Percentiles rank a stretch among this genome's conserved stretches.
phyloP scores from a whole-genome alignment of 2,888 invertebrate genomes.

The Diarsia mendica region DNA sequence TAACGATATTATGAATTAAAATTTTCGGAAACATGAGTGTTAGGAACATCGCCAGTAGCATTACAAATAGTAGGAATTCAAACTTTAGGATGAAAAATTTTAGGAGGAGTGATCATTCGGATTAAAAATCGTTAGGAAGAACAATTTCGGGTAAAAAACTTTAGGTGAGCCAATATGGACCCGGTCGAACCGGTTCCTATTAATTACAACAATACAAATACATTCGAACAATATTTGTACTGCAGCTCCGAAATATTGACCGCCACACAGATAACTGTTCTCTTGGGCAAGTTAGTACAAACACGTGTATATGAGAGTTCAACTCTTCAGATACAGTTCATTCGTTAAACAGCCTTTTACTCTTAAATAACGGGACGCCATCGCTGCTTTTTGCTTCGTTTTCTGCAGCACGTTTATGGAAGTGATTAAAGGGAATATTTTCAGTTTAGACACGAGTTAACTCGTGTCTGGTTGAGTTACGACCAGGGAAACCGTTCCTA shows the following conservation, averaged over 20 bases:
- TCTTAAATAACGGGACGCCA: slow-evolving; percentile 60
- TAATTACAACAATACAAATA: slow-evolving; percentile 52
- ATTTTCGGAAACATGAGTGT: too few species aligned
- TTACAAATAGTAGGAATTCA: too few species aligned
- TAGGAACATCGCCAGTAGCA: too few species aligned
- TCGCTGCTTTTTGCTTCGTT: slow-evolving; percentile 49
- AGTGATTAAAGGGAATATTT: slow-evolving; percentile 49
- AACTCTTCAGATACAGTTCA: slow-evolving; percentile 46
- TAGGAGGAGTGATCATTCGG: too few species aligned
- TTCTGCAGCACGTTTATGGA: slow-evolving; percentile 41
- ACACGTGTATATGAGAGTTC: slow-evolving; percentile 43
- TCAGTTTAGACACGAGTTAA: slow-evolving; percentile 27
- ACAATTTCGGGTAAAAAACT: too few species aligned
- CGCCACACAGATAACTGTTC: slow-evolving; percentile 58
- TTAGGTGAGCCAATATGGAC: too few species aligned
- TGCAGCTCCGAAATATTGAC: slow-evolving; percentile 53
- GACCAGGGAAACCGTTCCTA: slow-evolving; percentile 42
- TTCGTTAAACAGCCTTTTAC: slow-evolving; percentile 56
- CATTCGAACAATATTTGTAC: slow-evolving; percentile 50
- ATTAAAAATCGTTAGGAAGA: too few species aligned
- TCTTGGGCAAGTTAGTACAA: slow-evolving; percentile 51
- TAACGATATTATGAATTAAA: too few species aligned
- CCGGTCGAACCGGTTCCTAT: slow-evolving; percentile 47
- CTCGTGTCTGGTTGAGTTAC: slow-evolving; percentile 49
- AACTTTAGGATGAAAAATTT: too few species aligned